These are phyloP conservation scores for Takifugu ocellatus DNA, from an alignment of 2,797 vertebrate species.

Conservation along the genomic window DNA sequence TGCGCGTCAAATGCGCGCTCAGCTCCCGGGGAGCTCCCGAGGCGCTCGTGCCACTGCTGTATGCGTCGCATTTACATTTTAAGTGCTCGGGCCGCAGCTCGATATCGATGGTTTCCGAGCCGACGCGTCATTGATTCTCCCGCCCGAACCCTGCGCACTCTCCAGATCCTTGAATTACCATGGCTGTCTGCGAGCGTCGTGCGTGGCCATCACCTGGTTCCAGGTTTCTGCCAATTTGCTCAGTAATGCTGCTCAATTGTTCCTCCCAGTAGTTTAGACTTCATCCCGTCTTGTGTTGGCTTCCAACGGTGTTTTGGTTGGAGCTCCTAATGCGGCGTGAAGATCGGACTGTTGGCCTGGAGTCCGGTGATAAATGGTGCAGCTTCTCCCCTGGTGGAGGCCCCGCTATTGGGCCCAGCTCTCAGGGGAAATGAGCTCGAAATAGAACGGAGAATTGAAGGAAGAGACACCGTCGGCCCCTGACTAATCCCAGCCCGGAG, in stretches of 20 bases:
- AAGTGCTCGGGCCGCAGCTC: constrained; percentile 49
- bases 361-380: constrained; percentile 48
- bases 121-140: constrained; percentile 53
- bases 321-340: constrained; percentile 27
- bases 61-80: constrained; percentile 63
- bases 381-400: constrained; percentile 41
- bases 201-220: no score
- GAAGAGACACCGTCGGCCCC: constrained; percentile 23
- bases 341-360: constrained; percentile 20
- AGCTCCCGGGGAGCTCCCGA: constrained; percentile 30
- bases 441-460: constrained; percentile 54
- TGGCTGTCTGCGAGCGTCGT: no score
- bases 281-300: no score
- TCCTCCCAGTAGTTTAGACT: no score
- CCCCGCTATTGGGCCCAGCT: constrained; percentile 48
- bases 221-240: no score
- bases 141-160: constrained; percentile 38
- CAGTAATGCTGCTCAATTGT: no score
- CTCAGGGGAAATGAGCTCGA: constrained; percentile 49
- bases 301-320: constrained; percentile 10
- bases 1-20: constrained; percentile 18
- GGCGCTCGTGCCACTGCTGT: constrained; percentile 32
- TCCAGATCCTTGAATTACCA: constrained; percentile 32
- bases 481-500: constrained; percentile 27
- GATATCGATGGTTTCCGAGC: constrained; percentile 51